A percentile compares a stretch with the other conserved stretches of the same genome.
Conservation (phyloP, 2,888 invertebrate species). For the Coenonympha glycerion region DNA sequence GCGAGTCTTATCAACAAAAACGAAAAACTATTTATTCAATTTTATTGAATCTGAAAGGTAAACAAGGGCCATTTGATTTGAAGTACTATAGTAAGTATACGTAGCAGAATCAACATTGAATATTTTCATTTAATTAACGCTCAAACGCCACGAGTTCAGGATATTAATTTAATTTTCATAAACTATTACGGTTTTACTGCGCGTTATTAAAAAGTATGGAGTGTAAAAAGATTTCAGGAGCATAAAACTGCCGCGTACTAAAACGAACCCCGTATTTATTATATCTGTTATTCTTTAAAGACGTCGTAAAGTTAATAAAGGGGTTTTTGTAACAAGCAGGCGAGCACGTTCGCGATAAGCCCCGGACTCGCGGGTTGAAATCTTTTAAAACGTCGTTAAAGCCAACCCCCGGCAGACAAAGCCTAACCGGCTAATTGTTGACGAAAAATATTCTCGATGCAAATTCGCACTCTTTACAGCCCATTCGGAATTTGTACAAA, state of each 20-base stretch:
- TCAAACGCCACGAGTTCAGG: background rate
- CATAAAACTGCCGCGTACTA: conserved; percentile 56
- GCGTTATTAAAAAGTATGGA: conserved; percentile 32
- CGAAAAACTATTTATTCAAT: too few species aligned
- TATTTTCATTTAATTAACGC: background rate
- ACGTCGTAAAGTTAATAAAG: conserved; percentile 73
- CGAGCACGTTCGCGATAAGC: conserved; percentile 69
- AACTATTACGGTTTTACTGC: conserved; percentile 12
- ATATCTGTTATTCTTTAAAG: conserved; percentile 69
- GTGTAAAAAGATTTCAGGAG: conserved; percentile 52
- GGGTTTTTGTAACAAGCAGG: conserved; percentile 67
- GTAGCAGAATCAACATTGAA: too few species aligned
- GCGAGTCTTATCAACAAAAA: too few species aligned
- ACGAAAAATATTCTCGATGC: conserved; percentile 74
- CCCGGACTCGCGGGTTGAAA: conserved; percentile 58
- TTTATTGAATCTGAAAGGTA: too few species aligned
- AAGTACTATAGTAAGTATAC: too few species aligned
- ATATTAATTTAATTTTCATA: conserved; percentile 6
- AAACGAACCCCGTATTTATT: conserved; percentile 67
- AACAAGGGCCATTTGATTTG: too few species aligned
- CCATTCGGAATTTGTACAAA: conserved; percentile 71
- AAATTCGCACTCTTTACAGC: conserved; percentile 73
- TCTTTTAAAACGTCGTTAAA: conserved; percentile 76
- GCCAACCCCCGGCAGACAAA: conserved; percentile 68
- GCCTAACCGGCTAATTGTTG: conserved; percentile 70